Conservation (phyloP, 2,113 vertebrate genomes). For the Catharus fuscescens region DNA sequence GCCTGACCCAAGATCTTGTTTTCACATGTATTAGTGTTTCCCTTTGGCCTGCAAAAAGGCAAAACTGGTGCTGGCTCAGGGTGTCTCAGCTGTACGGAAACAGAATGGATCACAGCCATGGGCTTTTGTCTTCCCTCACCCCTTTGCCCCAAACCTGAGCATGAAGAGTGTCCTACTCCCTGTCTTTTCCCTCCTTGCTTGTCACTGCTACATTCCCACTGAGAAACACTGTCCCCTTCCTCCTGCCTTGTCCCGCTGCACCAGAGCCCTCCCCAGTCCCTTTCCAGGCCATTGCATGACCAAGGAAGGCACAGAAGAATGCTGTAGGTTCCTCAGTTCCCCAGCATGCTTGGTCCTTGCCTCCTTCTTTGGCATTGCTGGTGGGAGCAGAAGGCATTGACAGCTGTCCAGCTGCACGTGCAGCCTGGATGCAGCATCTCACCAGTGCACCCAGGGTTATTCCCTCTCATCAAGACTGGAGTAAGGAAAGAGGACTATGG, state of each 20-base stretch:
- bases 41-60: fast-evolving
- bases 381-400: background rate
- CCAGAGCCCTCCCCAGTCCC: background rate
- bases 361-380: background rate
- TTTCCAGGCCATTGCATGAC: background rate
- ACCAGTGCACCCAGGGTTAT: background rate
- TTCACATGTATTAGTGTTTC: background rate
- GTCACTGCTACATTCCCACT: fast-evolving
- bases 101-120: fast-evolving
- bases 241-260: background rate
- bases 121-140: background rate
- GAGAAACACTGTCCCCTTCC: background rate
- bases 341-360: fast-evolving
- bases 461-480: background rate
- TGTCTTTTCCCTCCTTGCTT: background rate
- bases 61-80: background rate
- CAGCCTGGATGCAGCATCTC: background rate
- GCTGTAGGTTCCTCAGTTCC: background rate
- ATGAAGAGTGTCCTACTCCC: fast-evolving
- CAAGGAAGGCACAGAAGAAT: background rate
- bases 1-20: background rate
- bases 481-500: background rate
- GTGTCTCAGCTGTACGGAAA: background rate
- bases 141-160: background rate
- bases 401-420: background rate